phyloP scores from a whole-genome alignment of 2,797 vertebrate genomes.

The Dendrocincla tyrannina region DNA sequence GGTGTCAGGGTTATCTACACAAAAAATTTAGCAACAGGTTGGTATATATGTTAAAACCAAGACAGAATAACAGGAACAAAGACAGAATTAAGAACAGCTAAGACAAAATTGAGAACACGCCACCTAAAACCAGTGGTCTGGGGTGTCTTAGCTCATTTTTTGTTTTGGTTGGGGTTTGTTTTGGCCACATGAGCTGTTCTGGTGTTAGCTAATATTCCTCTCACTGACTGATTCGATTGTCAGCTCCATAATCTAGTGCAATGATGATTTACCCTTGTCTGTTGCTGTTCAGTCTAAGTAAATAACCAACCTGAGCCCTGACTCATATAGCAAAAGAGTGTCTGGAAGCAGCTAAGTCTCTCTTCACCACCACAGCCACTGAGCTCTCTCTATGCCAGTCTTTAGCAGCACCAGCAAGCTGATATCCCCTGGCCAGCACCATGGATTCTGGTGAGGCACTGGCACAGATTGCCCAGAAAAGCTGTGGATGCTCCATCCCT shows the following conservation, averaged over 20 bases:
- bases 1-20: background rate
- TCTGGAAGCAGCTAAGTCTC: background rate
- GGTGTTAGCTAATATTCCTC: background rate
- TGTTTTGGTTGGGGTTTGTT: background rate
- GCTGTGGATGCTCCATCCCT: no score
- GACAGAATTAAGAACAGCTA: background rate
- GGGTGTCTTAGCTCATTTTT: background rate
- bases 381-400: background rate
- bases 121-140: background rate
- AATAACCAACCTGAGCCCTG: background rate
- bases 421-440: background rate
- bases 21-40: background rate
- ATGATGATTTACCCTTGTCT: background rate
- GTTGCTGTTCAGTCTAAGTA: background rate
- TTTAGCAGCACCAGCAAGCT: background rate
- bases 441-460: background rate
- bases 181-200: background rate
- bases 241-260: background rate
- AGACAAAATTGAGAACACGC: background rate
- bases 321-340: background rate
- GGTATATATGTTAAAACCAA: background rate
- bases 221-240: background rate
- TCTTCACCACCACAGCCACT: background rate
- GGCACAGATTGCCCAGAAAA: background rate
- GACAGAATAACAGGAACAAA: background rate